These are phyloP conservation scores for Cylindroiulus punctatus DNA, from an alignment of 2,888 invertebrate genomes.

Conservation along the genomic window DNA sequence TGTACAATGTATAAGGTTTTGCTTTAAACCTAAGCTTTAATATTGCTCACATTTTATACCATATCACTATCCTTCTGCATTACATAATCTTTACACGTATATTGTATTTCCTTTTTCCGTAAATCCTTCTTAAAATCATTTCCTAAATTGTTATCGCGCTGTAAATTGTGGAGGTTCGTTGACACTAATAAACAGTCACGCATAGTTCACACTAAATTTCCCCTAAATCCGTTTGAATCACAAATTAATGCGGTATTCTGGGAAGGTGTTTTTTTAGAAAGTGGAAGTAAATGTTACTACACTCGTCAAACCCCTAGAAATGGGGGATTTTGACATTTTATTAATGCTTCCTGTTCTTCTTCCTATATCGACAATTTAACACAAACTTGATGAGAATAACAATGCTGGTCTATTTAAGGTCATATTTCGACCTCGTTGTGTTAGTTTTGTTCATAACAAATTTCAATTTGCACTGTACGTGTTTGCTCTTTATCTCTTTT, in stretches of 20 bases:
- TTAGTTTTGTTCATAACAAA: too few relatives aligned
- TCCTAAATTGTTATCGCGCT: neutral
- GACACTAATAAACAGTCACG: neutral
- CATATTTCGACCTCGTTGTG: too few relatives aligned
- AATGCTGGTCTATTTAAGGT: too few relatives aligned
- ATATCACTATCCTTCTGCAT: neutral
- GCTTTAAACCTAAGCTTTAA: neutral
- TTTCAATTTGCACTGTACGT: too few relatives aligned
- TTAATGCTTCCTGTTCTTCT: constrained; percentile 22
- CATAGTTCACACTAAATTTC: constrained; percentile 5
- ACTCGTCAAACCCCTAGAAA: neutral
- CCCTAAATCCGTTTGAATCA: neutral
- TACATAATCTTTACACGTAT: neutral
- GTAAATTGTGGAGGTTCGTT: neutral
- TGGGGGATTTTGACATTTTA: neutral
- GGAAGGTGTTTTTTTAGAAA: neutral
- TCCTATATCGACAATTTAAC: neutral
- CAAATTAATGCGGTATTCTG: neutral
- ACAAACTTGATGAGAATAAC: neutral
- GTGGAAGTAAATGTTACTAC: neutral
- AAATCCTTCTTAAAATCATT: neutral
- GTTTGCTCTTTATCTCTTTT: too few relatives aligned
- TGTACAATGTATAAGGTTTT: too few relatives aligned
- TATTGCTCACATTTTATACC: neutral
- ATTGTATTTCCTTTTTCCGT: neutral